phyloP scores from a whole-genome alignment of 2,797 vertebrate species.

The Macropus fuliginosus region DNA sequence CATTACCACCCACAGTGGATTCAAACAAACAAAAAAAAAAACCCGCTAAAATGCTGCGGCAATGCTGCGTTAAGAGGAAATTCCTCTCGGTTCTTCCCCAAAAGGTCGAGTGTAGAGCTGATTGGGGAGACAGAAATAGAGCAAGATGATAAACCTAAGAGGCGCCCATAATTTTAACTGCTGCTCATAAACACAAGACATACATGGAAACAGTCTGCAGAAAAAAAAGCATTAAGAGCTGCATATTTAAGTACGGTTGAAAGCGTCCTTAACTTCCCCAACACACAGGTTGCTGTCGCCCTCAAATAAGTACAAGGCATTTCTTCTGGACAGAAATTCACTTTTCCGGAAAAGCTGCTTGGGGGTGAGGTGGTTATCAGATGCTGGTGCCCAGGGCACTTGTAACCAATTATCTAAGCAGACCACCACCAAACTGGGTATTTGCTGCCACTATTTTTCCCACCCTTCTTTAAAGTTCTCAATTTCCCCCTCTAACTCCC shows the following conservation, averaged over 20 bases:
- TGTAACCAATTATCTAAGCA: not conserved
- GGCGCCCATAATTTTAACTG: not conserved
- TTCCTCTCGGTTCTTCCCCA: not conserved
- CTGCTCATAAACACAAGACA: not conserved
- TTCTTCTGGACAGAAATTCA: not conserved
- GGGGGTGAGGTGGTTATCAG: not conserved
- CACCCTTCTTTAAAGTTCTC: not conserved
- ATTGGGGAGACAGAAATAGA: not conserved
- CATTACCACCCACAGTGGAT: slow-evolving; percentile 72
- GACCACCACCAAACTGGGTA: not conserved
- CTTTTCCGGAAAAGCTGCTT: not conserved
- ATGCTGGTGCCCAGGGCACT: not conserved
- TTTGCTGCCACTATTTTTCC: not conserved
- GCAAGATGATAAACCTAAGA: not conserved
- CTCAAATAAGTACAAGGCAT: not conserved
- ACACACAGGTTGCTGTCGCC: not conserved
- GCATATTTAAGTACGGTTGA: not conserved
- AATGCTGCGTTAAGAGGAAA: not conserved
- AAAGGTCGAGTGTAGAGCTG: not conserved
- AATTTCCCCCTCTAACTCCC: not conserved
- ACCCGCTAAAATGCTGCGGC: slow-evolving; percentile 61
- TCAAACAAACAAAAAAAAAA: slow-evolving; percentile 61
- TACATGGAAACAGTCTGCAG: not conserved
- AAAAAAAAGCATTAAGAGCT: not conserved
- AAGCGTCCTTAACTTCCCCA: not conserved